These are phyloP conservation scores for Chloropsis hardwickii DNA, from an alignment of 2,113 vertebrate species.

Conservation along the genomic window DNA sequence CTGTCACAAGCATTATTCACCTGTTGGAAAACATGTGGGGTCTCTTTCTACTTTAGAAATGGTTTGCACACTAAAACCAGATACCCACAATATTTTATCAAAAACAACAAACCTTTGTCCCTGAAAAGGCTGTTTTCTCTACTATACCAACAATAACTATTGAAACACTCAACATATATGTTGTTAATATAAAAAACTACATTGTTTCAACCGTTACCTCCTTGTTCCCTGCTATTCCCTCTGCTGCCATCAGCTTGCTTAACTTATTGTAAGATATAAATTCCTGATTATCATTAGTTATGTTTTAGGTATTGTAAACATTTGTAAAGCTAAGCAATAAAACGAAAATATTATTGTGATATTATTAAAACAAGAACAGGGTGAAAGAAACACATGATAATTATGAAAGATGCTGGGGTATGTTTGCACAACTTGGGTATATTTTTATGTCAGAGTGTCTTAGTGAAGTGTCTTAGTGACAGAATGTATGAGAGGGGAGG, in stretches of 20 bases:
- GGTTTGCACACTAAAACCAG: background rate
- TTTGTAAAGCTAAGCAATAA: background rate
- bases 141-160: background rate
- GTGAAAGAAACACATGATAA: slow-evolving; percentile 1
- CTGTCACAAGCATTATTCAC: background rate
- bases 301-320: background rate
- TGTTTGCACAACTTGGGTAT: background rate
- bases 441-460: background rate
- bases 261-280: background rate
- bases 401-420: background rate
- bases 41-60: background rate
- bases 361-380: background rate
- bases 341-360: background rate
- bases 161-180: background rate
- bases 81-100: background rate
- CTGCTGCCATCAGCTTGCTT: background rate
- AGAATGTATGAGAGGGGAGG: background rate
- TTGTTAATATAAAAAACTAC: background rate
- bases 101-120: background rate
- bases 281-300: background rate
- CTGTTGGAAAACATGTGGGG: background rate
- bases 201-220: background rate
- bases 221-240: background rate
- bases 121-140: background rate
- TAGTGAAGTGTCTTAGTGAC: background rate